Evolutionary conservation across 2,888 invertebrate species (phyloP).

Genomic region (Crepidodera aurea): DNA sequence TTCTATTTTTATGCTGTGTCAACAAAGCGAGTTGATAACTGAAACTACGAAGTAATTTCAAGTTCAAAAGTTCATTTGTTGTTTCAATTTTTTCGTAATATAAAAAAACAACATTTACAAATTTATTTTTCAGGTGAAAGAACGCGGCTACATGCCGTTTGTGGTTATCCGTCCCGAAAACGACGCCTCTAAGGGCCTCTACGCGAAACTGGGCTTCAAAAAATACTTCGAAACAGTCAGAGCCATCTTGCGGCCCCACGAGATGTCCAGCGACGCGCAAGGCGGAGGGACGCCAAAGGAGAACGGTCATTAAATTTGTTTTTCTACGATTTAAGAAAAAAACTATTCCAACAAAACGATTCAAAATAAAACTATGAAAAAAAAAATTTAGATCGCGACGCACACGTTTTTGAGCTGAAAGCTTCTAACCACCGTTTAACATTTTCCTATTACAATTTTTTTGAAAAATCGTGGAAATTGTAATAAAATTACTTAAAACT

Average conservation of each 20-base stretch:
- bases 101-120: no score
- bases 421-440: slow-evolving; percentile 32
- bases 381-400: slow-evolving; percentile 31
- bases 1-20: no score
- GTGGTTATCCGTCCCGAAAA: slow-evolving; percentile 89
- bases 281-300: slow-evolving; percentile 41
- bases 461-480: slow-evolving; percentile 13
- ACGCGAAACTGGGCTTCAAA: slow-evolving; percentile 83
- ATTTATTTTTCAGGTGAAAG: slow-evolving; percentile 47
- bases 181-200: slow-evolving; percentile 84
- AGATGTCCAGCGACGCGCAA: slow-evolving; percentile 53
- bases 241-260: slow-evolving; percentile 74
- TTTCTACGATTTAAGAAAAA: slow-evolving; percentile 17
- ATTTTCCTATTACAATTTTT: slow-evolving; percentile 15
- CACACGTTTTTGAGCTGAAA: slow-evolving; percentile 33
- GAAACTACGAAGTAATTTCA: no score
- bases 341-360: slow-evolving; percentile 10
- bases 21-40: no score
- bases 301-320: slow-evolving; percentile 18
- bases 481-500: slow-evolving; percentile 15
- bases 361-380: not conserved
- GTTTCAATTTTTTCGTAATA: no score
- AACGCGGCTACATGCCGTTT: slow-evolving; percentile 77
- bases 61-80: no score
- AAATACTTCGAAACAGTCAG: slow-evolving; percentile 82